Conservation (phyloP, 2,888 invertebrate species). For the Leptopilina myrica region DNA sequence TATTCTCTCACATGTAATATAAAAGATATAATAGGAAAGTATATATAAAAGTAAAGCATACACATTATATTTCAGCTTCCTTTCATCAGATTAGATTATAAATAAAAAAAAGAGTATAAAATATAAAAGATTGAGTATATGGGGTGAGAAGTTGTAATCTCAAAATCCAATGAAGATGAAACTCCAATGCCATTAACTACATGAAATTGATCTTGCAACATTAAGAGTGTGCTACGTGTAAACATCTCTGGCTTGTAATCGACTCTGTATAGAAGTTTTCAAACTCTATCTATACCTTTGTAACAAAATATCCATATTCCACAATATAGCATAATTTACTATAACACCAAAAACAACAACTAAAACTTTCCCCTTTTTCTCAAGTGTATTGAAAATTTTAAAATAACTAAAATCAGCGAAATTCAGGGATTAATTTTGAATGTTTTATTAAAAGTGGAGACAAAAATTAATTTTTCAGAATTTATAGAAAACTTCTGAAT, state of each 20-base stretch:
- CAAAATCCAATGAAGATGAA: constrained; percentile 19
- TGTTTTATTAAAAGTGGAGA: no score
- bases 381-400: no score
- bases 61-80: neutral
- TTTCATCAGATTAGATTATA: constrained; percentile 8
- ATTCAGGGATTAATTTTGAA: no score
- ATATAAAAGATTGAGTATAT: constrained; percentile 16
- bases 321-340: no score
- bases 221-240: constrained; percentile 20
- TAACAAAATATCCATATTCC: neutral
- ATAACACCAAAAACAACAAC: no score
- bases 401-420: no score
- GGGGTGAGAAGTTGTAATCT: constrained; percentile 9
- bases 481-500: no score
- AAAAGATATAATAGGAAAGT: neutral
- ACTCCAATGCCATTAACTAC: constrained; percentile 23
- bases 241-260: constrained; percentile 12
- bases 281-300: neutral
- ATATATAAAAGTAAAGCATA: neutral
- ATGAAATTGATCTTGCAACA: constrained; percentile 31
- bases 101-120: no score
- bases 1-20: neutral
- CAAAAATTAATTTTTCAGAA: no score
- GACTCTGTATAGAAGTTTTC: neutral
- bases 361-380: no score